Conservation (phyloP, 2,797 vertebrate species). For the Pantherophis vulpinus region DNA sequence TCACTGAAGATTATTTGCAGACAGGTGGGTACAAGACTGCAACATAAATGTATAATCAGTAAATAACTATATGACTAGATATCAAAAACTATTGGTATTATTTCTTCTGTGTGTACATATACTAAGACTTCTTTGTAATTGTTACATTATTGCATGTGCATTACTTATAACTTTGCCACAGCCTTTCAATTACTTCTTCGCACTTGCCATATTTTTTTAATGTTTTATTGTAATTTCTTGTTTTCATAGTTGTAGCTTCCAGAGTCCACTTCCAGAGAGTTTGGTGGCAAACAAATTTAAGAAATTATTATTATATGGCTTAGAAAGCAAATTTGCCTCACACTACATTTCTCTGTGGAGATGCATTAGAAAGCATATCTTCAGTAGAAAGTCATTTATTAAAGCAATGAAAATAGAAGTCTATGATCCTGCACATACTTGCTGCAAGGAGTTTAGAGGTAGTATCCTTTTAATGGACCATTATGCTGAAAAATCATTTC, state of each 20-base stretch:
- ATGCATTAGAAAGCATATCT: neutral
- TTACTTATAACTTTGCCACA: conserved; percentile 25
- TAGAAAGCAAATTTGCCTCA: neutral
- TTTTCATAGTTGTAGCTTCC: neutral
- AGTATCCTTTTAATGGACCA: neutral
- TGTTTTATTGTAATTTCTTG: neutral
- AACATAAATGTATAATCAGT: conserved; percentile 35
- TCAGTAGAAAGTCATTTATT: neutral
- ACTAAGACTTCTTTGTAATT: neutral
- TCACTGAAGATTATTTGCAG: neutral
- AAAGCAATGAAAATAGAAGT: neutral
- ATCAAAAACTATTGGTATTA: conserved; percentile 3
- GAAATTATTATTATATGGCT: neutral
- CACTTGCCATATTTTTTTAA: neutral
- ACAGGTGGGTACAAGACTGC: neutral
- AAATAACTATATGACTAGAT: conserved; percentile 54
- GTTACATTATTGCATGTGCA: neutral
- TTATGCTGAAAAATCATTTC: conserved; percentile 18
- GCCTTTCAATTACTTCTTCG: neutral
- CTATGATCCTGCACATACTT: neutral
- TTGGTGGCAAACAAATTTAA: neutral
- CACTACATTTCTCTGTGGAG: neutral
- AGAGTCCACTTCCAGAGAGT: neutral
- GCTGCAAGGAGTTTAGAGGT: neutral
- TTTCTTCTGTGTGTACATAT: neutral